Conservation (phyloP, 2,797 vertebrate species). For the Urocyon cinereoargenteus region DNA sequence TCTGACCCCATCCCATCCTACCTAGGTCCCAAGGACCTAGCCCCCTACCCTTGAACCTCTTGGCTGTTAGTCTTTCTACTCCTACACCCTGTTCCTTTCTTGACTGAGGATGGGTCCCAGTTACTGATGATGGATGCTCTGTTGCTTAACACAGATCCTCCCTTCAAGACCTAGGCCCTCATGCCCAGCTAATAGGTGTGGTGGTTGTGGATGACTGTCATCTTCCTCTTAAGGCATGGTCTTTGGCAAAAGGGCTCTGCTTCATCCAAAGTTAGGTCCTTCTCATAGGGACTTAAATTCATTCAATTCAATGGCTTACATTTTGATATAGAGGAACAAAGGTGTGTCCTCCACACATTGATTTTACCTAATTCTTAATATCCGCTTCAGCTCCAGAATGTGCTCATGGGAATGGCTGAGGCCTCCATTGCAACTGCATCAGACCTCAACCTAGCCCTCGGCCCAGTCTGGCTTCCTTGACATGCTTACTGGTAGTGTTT, state of each 20-base stretch:
- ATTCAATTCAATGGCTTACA: background rate
- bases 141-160: background rate
- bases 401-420: background rate
- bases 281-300: background rate
- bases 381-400: background rate
- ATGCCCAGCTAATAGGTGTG: background rate
- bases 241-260: background rate
- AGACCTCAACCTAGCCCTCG: background rate
- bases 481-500: background rate
- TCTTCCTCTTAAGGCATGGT: background rate
- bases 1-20: background rate
- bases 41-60: background rate
- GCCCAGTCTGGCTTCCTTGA: background rate
- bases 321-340: background rate
- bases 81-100: background rate
- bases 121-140: background rate
- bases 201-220: background rate
- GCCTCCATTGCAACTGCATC: background rate
- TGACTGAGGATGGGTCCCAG: background rate
- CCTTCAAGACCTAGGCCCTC: background rate
- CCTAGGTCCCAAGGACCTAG: background rate
- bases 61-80: background rate
- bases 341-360: background rate
- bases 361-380: slow-evolving; percentile 2
- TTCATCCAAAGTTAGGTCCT: background rate